A percentile compares a stretch with the other conserved stretches of the same genome.
Conservation (phyloP, 2,797 vertebrate species). For the Paratrypauchen microcephalus region DNA sequence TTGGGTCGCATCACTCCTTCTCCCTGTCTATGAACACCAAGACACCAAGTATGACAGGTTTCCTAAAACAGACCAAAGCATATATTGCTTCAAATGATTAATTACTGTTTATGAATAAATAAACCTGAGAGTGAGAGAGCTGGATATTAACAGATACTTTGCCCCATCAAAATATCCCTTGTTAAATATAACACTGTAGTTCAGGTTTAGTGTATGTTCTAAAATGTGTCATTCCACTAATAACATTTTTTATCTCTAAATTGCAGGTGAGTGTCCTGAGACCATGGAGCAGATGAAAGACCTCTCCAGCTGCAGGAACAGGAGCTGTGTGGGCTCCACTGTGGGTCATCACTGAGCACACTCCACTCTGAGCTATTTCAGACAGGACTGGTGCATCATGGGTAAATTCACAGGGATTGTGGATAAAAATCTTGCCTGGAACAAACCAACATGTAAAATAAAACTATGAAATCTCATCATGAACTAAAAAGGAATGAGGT, state of each 20-base stretch:
- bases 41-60: not conserved
- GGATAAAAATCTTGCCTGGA: conserved; percentile 46
- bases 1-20: not conserved
- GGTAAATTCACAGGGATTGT: conserved; percentile 61
- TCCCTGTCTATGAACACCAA: not conserved
- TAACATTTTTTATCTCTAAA: conserved; percentile 45
- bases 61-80: not conserved
- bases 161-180: not conserved
- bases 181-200: no score
- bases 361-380: conserved; percentile 59
- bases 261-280: conserved; percentile 51
- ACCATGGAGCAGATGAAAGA: conserved; percentile 37
- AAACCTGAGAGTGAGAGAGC: not conserved
- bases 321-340: conserved; percentile 58
- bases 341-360: conserved; percentile 56
- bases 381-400: conserved; percentile 61
- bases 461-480: conserved; percentile 2
- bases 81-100: not conserved
- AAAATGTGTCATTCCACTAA: not conserved
- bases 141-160: not conserved
- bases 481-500: conserved; percentile 35
- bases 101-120: not conserved
- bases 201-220: no score
- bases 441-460: conserved; percentile 38
- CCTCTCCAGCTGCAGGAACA: conserved; percentile 60